Evolutionary conservation across 2,113 vertebrate genomes (phyloP), one percentile per base, ranked within the genome.

Genomic region (Apteryx owenii): DNA sequence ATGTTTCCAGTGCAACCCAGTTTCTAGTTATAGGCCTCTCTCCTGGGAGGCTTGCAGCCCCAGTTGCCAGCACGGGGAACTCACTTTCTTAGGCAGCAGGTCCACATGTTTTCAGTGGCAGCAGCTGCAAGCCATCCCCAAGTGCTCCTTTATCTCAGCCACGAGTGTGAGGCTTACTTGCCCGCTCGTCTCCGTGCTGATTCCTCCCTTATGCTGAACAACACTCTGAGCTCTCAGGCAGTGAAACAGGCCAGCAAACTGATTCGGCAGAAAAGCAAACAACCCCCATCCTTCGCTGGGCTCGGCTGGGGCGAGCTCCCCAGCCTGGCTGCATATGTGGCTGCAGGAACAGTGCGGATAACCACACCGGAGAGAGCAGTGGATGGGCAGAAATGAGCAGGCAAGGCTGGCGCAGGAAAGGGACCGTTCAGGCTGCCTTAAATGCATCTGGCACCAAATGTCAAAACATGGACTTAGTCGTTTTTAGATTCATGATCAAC

Each of bases 111-210:
- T 17, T 48, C 78, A 89, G 81, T 21, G 46, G 46, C 4, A 87
- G 92, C 73, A 76, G 93, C 93, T 91, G 91, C 46, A 44, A 76
- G 46, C 38, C 73, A 31, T 87, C 73, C 70, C 89, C 2, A 4
- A 90, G 73, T 65, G 15, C 60, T 56, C 54, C 12, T 83, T 87
- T 81, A 82, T 72, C 94, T 80, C 78, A 8, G 46, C 81, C n/a
- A 46, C 6, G 51, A n/a, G 38, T 62, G 46, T 10, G 21, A 14
- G 78, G n/a, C 76, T 88, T 8, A 1, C 38, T 38, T 46, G 56
- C 70, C 65, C 83, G 66, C 91, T 86, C 33, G 31, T 53, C 73
- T 71, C 83, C 85, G 5, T 0, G 2, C 6, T 0, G 5, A 38
- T 69, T 79, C 48, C n/a, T 85, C 36, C 72, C 50, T 40, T 10